These are phyloP conservation scores for Diadegma fenestrale DNA, from an alignment of 2,888 invertebrate species.

Conservation along the genomic window DNA sequence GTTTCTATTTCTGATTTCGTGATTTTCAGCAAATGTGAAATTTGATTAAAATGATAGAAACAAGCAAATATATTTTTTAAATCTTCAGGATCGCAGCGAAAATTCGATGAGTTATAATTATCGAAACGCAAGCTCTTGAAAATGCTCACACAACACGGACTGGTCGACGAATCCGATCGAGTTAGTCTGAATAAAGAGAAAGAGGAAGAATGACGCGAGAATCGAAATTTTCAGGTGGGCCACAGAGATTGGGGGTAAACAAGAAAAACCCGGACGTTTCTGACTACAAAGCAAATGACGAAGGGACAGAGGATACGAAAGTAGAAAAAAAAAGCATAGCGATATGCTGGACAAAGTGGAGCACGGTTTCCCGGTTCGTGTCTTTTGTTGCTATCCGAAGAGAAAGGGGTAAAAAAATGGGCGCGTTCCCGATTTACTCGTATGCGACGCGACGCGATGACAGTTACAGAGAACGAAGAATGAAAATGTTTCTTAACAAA, in stretches of 20 bases:
- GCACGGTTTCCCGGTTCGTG: constrained; percentile 1
- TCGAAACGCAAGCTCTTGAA: background rate
- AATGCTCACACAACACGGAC: background rate
- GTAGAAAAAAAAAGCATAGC: constrained; percentile 23
- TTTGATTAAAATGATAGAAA: background rate
- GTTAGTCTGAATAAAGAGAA: background rate
- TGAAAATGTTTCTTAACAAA: constrained; percentile 49
- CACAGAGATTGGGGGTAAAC: constrained; percentile 17
- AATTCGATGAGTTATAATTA: background rate
- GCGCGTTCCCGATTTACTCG: constrained; percentile 47
- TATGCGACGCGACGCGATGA: constrained; percentile 46
- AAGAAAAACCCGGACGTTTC: constrained; percentile 27
- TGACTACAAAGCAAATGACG: constrained; percentile 47
- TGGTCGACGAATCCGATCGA: background rate
- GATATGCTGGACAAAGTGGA: constrained; percentile 36
- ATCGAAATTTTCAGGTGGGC: constrained; percentile 4
- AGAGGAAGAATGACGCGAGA: background rate
- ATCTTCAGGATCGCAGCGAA: background rate
- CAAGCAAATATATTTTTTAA: background rate
- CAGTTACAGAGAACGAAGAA: constrained; percentile 53
- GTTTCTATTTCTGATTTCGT: background rate
- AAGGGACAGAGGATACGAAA: constrained; percentile 21
- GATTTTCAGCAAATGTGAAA: background rate
- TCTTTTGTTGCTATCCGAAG: constrained; percentile 1
- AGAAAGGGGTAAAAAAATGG: constrained; percentile 19